Evolutionary conservation across 2,888 invertebrate genomes (phyloP).

Genomic region (Exephanes ischioxanthus): DNA sequence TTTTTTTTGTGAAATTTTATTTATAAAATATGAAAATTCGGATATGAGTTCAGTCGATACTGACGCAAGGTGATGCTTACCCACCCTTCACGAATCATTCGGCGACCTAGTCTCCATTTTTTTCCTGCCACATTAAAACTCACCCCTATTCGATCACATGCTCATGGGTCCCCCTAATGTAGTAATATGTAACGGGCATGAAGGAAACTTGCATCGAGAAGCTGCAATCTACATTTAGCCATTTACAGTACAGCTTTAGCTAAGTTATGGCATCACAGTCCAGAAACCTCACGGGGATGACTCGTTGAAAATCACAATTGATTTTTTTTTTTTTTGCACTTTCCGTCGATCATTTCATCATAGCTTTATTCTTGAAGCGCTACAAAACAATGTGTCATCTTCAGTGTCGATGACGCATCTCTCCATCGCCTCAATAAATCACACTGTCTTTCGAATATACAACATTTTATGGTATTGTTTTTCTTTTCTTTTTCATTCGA

Average conservation of each 20-base stretch:
- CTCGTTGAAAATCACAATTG: slow-evolving; percentile 9
- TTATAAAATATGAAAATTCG: neutral
- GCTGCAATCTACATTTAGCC: slow-evolving; percentile 20
- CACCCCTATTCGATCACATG: slow-evolving; percentile 37
- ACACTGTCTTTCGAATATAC: neutral
- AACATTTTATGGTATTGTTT: neutral
- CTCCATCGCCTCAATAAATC: too few relatives aligned
- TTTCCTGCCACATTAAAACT: slow-evolving; percentile 46
- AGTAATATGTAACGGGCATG: slow-evolving; percentile 33
- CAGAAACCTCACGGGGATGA: slow-evolving; percentile 10
- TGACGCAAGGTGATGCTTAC: too few relatives aligned
- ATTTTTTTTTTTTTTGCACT: slow-evolving; percentile 3
- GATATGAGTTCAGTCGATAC: too few relatives aligned
- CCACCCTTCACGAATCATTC: neutral
- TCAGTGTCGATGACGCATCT: slow-evolving; percentile 22
- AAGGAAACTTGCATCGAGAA: slow-evolving; percentile 27
- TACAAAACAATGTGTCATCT: too few relatives aligned
- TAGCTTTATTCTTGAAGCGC: too few relatives aligned
- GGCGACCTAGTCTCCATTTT: slow-evolving; percentile 19
- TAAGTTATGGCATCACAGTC: neutral
- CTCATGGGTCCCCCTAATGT: neutral
- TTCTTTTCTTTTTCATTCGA: neutral
- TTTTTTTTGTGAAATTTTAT: slow-evolving; percentile 1
- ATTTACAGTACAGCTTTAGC: neutral
- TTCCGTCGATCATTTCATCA: neutral